A percentile compares a stretch with the other conserved stretches of the same genome.
Conservation (phyloP, 1,140 invertebrate genomes). For the Cotesia glomerata region DNA sequence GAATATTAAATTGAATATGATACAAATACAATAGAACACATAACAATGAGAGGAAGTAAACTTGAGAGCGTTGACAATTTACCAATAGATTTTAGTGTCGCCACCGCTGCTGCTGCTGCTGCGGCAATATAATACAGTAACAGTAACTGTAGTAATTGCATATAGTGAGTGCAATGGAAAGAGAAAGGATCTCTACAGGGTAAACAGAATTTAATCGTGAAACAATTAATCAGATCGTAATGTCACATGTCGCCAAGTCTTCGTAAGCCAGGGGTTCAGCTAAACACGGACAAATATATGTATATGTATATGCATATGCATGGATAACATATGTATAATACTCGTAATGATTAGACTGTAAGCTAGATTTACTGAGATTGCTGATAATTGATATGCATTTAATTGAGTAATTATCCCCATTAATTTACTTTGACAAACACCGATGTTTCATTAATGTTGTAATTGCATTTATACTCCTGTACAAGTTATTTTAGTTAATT, state of each 20-base stretch:
- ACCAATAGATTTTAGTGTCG: neutral
- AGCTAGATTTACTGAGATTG: no score
- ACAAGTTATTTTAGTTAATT: no score
- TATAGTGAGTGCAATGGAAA: no score
- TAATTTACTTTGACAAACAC: no score
- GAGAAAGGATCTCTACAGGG: no score
- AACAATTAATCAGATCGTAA: slow-evolving; percentile 22
- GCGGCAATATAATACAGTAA: no score
- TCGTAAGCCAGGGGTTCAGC: slow-evolving; percentile 6
- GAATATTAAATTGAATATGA: neutral
- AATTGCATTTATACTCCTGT: no score
- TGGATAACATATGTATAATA: slow-evolving; percentile 1
- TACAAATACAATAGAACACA: neutral
- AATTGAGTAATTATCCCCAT: no score
- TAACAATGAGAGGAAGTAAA: neutral
- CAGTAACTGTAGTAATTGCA: no score
- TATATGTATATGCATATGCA: neutral
- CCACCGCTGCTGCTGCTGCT: no score
- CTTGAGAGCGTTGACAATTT: slow-evolving; percentile 11
- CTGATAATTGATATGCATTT: no score
- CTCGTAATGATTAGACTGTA: neutral
- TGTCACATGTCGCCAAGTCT: slow-evolving; percentile 16
- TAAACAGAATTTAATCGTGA: slow-evolving; percentile 12
- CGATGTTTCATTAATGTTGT: no score
- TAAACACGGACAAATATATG: neutral